phyloP scores from a whole-genome alignment of 2,797 vertebrate genomes.

The Taeniopygia guttata region DNA sequence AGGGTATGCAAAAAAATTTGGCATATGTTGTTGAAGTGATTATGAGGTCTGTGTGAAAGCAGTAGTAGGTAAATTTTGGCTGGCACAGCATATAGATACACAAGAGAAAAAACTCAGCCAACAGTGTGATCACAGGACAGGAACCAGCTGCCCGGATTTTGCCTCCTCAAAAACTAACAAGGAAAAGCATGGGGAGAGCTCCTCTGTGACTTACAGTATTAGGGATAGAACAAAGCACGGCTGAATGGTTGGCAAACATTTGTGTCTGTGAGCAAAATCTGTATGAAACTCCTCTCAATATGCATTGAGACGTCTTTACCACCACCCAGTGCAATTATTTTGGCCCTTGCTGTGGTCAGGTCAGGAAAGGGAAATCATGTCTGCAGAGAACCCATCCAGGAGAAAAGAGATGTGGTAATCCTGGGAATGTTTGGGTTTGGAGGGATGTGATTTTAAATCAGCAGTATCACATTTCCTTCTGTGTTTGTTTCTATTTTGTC shows the following conservation, averaged over 20 bases:
- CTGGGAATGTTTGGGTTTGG: not conserved
- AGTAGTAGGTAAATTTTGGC: constrained; percentile 68
- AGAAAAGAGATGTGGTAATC: not conserved
- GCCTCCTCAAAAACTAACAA: constrained; percentile 51
- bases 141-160: constrained; percentile 61
- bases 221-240: not conserved
- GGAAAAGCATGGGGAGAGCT: constrained; percentile 9
- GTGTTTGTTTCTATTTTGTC: not conserved
- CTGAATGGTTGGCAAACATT: not conserved
- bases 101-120: constrained; percentile 60
- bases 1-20: constrained; percentile 30
- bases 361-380: not conserved
- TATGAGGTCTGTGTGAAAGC: constrained; percentile 63
- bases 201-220: not conserved
- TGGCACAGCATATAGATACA: constrained; percentile 54
- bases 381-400: not conserved
- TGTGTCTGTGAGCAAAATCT: not conserved
- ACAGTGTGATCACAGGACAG: constrained; percentile 52
- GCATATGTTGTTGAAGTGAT: constrained; percentile 32
- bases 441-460: not conserved
- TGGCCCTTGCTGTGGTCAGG: not conserved
- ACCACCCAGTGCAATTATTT: not conserved
- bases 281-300: not conserved
- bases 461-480: not conserved
- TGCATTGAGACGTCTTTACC: not conserved